These are phyloP conservation scores for Cheilosia urbana DNA, from an alignment of 2,888 invertebrate genomes.

Conservation along the genomic window DNA sequence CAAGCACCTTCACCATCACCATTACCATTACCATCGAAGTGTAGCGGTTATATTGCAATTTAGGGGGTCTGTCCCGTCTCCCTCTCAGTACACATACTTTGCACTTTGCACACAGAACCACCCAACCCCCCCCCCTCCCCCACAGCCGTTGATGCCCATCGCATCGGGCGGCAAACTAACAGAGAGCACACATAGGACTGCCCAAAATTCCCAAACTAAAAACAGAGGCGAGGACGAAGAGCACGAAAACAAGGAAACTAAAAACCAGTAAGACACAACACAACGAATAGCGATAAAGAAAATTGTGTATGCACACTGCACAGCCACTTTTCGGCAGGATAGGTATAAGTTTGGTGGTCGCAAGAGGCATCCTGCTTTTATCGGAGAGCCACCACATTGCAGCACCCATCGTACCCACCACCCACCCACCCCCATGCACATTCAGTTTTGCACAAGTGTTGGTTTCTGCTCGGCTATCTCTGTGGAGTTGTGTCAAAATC, in stretches of 20 bases:
- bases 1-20: slow-evolving; percentile 51
- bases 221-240: slow-evolving; percentile 33
- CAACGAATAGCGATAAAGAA: slow-evolving; percentile 51
- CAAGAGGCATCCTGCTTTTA: not conserved
- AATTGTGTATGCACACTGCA: slow-evolving; percentile 49
- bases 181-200: slow-evolving; percentile 29
- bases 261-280: slow-evolving; percentile 56
- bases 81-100: slow-evolving; percentile 49
- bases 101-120: slow-evolving; percentile 14
- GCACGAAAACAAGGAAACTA: slow-evolving; percentile 54
- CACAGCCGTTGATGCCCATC: not conserved
- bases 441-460: slow-evolving; percentile 41
- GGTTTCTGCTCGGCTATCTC: slow-evolving; percentile 4
- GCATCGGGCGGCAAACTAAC: slow-evolving; percentile 20
- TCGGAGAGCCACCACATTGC: not conserved
- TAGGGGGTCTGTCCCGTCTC: not conserved
- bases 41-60: slow-evolving; percentile 57
- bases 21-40: slow-evolving; percentile 56
- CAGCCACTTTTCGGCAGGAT: slow-evolving; percentile 31
- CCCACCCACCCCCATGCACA: not conserved
- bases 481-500: slow-evolving; percentile 9
- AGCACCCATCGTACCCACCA: not conserved
- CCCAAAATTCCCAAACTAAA: slow-evolving; percentile 38
- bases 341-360: slow-evolving; percentile 26
- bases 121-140: not conserved